Evolutionary conservation across 2,113 vertebrate species (phyloP).

Genomic region (Coryphaenoides rupestris): DNA sequence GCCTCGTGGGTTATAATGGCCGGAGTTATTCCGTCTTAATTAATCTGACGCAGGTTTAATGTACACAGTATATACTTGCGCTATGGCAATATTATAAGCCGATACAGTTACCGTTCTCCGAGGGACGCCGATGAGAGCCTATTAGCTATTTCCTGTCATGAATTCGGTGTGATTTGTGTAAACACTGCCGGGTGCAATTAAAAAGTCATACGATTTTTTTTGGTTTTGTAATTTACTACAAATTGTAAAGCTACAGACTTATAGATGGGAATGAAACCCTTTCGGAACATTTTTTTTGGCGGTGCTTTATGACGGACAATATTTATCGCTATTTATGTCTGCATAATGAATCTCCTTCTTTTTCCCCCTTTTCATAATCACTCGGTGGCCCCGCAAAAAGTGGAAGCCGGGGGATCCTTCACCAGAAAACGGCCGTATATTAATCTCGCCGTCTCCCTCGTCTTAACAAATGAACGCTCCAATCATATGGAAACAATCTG

Average conservation of each 20-base stretch:
- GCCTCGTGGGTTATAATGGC: constrained; percentile 19
- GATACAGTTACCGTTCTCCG: constrained; percentile 34
- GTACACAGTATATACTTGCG: constrained; percentile 14
- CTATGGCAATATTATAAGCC: constrained; percentile 40
- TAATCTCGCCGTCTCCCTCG: constrained; percentile 65
- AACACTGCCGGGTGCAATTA: constrained; percentile 27
- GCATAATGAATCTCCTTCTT: constrained; percentile 15
- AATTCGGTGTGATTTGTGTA: constrained; percentile 40
- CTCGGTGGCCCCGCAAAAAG: not conserved
- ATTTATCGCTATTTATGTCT: not conserved
- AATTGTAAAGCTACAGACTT: no score
- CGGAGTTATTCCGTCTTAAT: constrained; percentile 28
- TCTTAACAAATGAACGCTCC: constrained; percentile 69
- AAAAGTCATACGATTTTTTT: constrained; percentile 4
- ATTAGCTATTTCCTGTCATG: constrained; percentile 53
- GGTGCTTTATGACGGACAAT: no score
- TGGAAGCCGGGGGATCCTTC: constrained; percentile 44
- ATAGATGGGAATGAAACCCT: no score
- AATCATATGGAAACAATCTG: constrained; percentile 78
- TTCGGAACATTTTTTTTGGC: not conserved
- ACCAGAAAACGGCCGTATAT: constrained; percentile 56
- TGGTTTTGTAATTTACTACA: no score
- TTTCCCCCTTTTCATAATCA: constrained; percentile 31
- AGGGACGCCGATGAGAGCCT: constrained; percentile 21
- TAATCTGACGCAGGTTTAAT: constrained; percentile 47